phyloP scores from a whole-genome alignment of 2,797 vertebrate species.

The Calcarius lapponicus region DNA sequence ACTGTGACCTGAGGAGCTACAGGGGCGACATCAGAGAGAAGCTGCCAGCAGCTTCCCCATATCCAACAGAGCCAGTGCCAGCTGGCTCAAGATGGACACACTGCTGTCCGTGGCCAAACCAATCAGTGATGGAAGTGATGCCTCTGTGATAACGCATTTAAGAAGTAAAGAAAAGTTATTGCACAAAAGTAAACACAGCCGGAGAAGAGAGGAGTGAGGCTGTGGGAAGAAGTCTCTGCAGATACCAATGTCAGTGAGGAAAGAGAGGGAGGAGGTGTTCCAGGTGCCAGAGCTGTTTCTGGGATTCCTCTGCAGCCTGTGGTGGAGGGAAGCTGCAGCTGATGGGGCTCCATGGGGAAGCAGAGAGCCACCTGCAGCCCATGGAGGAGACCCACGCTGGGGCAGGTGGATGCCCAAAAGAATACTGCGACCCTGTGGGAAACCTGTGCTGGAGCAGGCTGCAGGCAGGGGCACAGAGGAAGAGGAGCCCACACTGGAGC shows the following conservation, averaged over 20 bases:
- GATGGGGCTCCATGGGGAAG: neutral
- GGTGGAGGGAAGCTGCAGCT: neutral
- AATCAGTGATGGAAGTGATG: neutral
- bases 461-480: neutral
- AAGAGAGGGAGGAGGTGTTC: neutral
- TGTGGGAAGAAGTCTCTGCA: neutral
- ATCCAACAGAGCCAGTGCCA: neutral
- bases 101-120: neutral
- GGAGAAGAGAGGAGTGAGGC: neutral
- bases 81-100: neutral
- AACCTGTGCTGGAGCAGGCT: rapidly evolving
- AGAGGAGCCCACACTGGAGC: neutral
- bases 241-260: neutral
- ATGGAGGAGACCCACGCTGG: rapidly evolving
- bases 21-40: neutral
- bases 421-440: neutral
- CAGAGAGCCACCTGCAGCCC: neutral
- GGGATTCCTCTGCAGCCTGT: neutral
- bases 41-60: neutral
- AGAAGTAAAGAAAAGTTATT: neutral
- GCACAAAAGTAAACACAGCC: neutral
- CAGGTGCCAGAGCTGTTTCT: neutral
- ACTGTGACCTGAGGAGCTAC: neutral
- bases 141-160: neutral
- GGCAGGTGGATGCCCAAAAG: too few species aligned